Evolutionary conservation across 2,888 invertebrate species (phyloP), one percentile per base, ranked within the genome.

Genomic region (Mactromeris polynyma): DNA sequence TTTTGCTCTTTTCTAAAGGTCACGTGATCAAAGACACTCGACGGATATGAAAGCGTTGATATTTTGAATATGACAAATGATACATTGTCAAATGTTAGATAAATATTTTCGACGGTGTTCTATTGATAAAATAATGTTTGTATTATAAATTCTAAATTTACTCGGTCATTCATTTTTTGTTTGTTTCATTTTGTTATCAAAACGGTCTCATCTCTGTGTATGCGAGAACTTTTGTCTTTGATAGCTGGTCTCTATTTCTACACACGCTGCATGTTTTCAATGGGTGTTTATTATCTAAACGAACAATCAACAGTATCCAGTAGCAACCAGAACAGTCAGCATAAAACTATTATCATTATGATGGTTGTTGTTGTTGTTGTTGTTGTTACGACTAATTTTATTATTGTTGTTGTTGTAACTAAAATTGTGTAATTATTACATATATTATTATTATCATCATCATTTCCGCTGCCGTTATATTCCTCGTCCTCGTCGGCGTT

Each of bases 1-100:
- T 36, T 46, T 46, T 79, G 42, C 79, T 42, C 46, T 46, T 79
- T 46, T 31, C 40, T 7, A 42, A 79, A 79, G 36, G 46, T 46
- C 46, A 42, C n/a, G 21, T 40, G 38, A 31, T 51, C 31, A 42
- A 80, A 80, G 31, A 80, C 46, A 33, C 40, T 33, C 9, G 36
- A 64, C 26, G 26, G 33, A 73, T 73, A 73, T 73, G 36, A 73
- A 73, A 36, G 17, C 33, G 17, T 17, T 73, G 73, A 73, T 73
- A 73, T 73, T 73, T 73, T 73, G 31, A 73, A 73, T 73, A 36
- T 73, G 73, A 73, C 73, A 73, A 73, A 33, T 73, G 36, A 73
- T 64, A 73, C 36, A 17, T 73, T 73, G 73, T 73, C 73, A 73
- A 73, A 73, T 73, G 73, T 73, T 36, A 73, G 14, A 73, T 36